Base-by-base conservation (phyloP, 2,797 vertebrate species). In the Caiman crocodilus region DNA sequence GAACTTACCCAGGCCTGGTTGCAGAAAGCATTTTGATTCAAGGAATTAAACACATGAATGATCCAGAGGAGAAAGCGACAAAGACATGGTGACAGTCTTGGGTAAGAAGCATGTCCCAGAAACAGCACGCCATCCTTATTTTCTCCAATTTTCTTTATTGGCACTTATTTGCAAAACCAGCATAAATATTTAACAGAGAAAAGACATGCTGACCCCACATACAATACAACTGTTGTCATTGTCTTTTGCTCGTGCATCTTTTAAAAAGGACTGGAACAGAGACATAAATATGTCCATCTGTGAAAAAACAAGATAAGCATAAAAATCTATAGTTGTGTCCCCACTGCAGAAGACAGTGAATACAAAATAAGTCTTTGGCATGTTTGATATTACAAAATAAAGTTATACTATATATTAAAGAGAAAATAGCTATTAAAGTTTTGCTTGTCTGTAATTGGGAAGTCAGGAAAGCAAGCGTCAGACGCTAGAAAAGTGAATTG, bases 111-210 rank as follows among this genome's bases (percentile, higher is more conserved):
- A 89, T 79, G 91, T 79, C 42, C 35, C 90, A 92, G 71, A 79
- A 91, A 57, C 80, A 92, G 89, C 59, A 90, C 80, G n/a, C 20
- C 25, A 84, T 73, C 1, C 84, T 92, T 90, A 61, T 79, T 89
- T 63, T 75, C 91, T 95, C 89, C 79, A 87, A 91, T 71, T 65
- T 58, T 60, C 67, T 96, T 97, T 96, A 96, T 94, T 96, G 89
- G 95, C 89, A 95, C 95, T 96, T 97, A 89, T 71, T 94, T 93
- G 95, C 87, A 96, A 97, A 96, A 96, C 64, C 50, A 95, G 94
- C 90, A 96, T 94, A 94, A 96, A 96, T 96, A 93, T 84, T 90
- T 69, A 85, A 97, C 79, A 96, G 92, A 94, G 89, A 59, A 91
- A 82, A 96, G 71, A 96, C 82, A 94, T 94, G 74, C 56, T 79